A percentile compares a stretch with the other conserved stretches of the same genome.
Conservation (phyloP, 2,888 invertebrate species). For the Sericinus montela region DNA sequence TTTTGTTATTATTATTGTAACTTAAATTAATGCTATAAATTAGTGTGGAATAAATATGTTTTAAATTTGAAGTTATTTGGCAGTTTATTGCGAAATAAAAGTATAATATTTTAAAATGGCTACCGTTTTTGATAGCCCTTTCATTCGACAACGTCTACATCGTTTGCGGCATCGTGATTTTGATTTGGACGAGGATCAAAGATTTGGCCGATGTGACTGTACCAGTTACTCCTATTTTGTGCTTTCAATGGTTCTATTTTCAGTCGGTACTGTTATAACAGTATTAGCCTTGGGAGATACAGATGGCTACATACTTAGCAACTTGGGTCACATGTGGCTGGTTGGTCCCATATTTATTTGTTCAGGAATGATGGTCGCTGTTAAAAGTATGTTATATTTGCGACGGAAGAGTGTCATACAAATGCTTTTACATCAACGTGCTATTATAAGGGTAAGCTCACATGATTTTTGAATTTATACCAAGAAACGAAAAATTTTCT, state of each 20-base stretch:
- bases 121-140: conserved; percentile 81
- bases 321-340: conserved; percentile 84
- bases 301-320: conserved; percentile 79
- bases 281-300: conserved; percentile 81
- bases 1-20: too few relatives aligned
- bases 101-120: conserved; percentile 67
- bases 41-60: conserved; percentile 19
- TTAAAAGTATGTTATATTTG: conserved; percentile 83
- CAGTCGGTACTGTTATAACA: conserved; percentile 82
- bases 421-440: conserved; percentile 81
- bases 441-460: conserved; percentile 79
- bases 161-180: conserved; percentile 79
- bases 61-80: conserved; percentile 28
- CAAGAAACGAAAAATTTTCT: too few relatives aligned
- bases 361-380: conserved; percentile 83
- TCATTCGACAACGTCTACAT: conserved; percentile 80
- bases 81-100: conserved; percentile 28
- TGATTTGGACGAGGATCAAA: conserved; percentile 79
- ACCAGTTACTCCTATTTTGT: conserved; percentile 83
- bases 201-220: conserved; percentile 82
- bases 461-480: neutral
- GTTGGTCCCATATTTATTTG: conserved; percentile 84
- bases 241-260: conserved; percentile 80
- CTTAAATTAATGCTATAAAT: too few relatives aligned
- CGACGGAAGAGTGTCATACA: conserved; percentile 82